Evolutionary conservation across 2,797 vertebrate genomes (phyloP), one percentile per base, ranked within the genome.

Genomic region (Crypturellus tataupa): DNA sequence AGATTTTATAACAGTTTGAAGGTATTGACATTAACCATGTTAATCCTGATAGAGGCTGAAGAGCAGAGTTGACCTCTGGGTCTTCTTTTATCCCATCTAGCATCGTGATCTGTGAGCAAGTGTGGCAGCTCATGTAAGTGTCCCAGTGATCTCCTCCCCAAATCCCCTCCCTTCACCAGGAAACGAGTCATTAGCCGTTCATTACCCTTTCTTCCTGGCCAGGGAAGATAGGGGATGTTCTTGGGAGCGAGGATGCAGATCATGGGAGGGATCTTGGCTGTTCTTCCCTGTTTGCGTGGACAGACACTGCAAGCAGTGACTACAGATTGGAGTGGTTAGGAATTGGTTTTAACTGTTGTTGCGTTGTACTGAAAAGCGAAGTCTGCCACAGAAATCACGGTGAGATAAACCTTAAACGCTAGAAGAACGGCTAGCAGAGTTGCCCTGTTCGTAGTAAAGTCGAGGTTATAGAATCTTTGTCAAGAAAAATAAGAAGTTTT

Each of bases 71-170:
- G 59, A 81, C 47, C 37, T 51, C 33, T 59, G 58, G 46, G 10
- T 78, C 92, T 92, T 62, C 35, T 51, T 92, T 93, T 72, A 68
- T 67, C 56, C 51, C 35, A 44, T 19, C 23, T 49, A 81, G 20
- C 63, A 15, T 5, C 37, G 78, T 65, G 49, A 81, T 63, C 75
- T 69, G 59, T 39, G 70, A 81, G 37, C 0, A 11, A 55, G 37
- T n/a, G 6, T 86, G 79, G 72, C 15, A 88, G 63, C 39, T 71
- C 10, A 24, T 23, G 12, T 19, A 70, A 56, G 59, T 53, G n/a
- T 60, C 24, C 53, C 33, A 20, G 37, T 12, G 0, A 0, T 1
- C 8, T 78, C 37, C 71, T 59, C 53, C 53, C 27, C 53, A 55
- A 82, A 87, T 44, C 39, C 27, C 6, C 8, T 35, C 13, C 24